These are phyloP conservation scores for Acronicta aceris DNA, from an alignment of 2,888 invertebrate genomes.

Conservation along the genomic window DNA sequence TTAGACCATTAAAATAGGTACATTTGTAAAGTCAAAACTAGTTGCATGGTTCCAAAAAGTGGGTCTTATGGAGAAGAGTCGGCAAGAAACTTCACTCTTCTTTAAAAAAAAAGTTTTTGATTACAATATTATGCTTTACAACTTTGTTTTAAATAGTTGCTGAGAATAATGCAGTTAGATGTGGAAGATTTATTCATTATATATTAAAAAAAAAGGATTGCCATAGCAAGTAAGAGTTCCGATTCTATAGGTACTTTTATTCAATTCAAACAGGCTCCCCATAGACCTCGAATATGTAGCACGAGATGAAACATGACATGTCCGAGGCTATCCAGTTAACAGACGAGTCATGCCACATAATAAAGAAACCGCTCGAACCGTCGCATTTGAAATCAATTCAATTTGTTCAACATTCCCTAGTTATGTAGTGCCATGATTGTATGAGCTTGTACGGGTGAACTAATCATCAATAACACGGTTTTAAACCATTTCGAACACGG, in stretches of 20 bases:
- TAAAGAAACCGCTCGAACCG: conserved; percentile 64
- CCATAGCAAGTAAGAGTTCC: too few relatives aligned
- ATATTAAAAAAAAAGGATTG: too few relatives aligned
- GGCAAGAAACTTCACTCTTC: too few relatives aligned
- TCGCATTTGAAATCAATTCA: conserved; percentile 66
- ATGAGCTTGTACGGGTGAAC: conserved; percentile 14
- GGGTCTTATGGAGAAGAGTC: too few relatives aligned
- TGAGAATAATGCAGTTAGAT: too few relatives aligned
- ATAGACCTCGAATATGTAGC: conserved; percentile 47
- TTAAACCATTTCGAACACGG: conserved; percentile 37
- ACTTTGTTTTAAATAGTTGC: too few relatives aligned
- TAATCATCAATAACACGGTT: conserved; percentile 28
- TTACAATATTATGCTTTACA: too few relatives aligned
- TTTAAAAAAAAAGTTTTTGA: too few relatives aligned
- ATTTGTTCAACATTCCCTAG: conserved; percentile 66
- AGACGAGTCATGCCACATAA: conserved; percentile 74
- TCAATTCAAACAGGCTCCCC: conserved; percentile 31
- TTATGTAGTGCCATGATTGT: conserved; percentile 44
- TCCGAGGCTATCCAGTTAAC: conserved; percentile 57
- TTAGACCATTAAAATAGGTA: too few relatives aligned
- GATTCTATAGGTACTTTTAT: conserved; percentile 26
- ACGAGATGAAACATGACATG: conserved; percentile 57
- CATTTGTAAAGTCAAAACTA: too few relatives aligned
- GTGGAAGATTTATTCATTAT: too few relatives aligned
- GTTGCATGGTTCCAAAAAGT: too few relatives aligned